phyloP scores from a whole-genome alignment of 1,140 invertebrate genomes.

The Thaumetopoea pityocampa region DNA sequence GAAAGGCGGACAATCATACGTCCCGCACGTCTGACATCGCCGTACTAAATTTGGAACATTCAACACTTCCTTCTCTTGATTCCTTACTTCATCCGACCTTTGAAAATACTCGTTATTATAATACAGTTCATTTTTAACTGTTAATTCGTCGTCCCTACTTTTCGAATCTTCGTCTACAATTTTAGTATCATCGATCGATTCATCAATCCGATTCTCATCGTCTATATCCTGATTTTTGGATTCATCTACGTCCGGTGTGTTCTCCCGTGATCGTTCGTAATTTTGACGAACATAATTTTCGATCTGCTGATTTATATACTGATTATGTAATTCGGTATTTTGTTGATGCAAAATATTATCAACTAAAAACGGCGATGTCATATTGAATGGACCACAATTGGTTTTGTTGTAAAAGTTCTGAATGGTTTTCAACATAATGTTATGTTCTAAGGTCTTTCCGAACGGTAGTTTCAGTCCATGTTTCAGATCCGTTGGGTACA shows the following conservation, averaged over 20 bases:
- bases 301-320: constrained; percentile 68
- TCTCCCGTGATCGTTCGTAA: constrained; percentile 54
- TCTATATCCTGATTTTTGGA: constrained; percentile 37
- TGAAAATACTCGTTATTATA: constrained; percentile 50
- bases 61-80: constrained; percentile 53
- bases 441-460: constrained; percentile 44
- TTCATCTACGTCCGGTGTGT: constrained; percentile 56
- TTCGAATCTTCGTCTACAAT: constrained; percentile 66
- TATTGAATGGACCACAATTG: constrained; percentile 46
- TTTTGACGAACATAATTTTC: constrained; percentile 62
- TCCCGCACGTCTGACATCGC: constrained; percentile 46
- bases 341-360: constrained; percentile 72
- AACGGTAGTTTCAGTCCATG: constrained; percentile 62
- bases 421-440: constrained; percentile 70
- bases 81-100: constrained; percentile 31
- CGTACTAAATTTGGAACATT: constrained; percentile 49
- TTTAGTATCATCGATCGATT: constrained; percentile 43
- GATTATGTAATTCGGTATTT: constrained; percentile 67
- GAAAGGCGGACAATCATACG: constrained; percentile 53
- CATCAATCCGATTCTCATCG: constrained; percentile 45
- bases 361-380: constrained; percentile 69
- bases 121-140: constrained; percentile 42
- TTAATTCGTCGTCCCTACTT: constrained; percentile 48
- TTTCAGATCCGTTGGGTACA: constrained; percentile 64
- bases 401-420: constrained; percentile 57